Base-by-base conservation (phyloP, 2,888 invertebrate species). In the Camponotus fellah region DNA sequence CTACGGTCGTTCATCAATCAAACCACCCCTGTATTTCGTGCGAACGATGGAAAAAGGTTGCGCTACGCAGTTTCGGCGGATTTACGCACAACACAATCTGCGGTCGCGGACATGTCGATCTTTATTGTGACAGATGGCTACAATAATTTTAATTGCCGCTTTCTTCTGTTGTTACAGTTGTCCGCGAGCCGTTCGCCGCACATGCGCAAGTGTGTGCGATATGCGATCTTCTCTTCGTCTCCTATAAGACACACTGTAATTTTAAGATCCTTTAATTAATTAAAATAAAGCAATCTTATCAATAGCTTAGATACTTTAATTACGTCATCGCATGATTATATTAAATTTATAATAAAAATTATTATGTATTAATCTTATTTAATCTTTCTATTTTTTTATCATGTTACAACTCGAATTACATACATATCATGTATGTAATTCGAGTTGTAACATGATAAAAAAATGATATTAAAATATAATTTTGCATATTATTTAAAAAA, bases 101-200 rank as follows among this genome's bases (percentile, higher is more conserved):
- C 74, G 69, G 80, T n/a, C 60, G 21, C 64, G 56, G 8, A 37
- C 64, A 14, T 37, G 80, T 60, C 85, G 71, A 84, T 76, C 75
- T 89, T 86, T 89, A 87, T 89, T 83, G 76, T 83, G 77, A 89
- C 89, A 88, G 88, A 89, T 89, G 89, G 80, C 66, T 46, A 26
- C 46, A 69, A 86, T 89, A 85, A 83, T 86, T 89, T 86, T 85
- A 87, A 87, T 89, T 58, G 83, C 53, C 80, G 72, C 60, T 82
- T 71, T 69, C 85, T 82, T 79, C 77, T 83, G 86, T 89, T 86
- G 83, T 87, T 89, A 89, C 89, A 86, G 86, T 83, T 89, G 89
- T 82, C 56, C 43, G 77, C 66, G 40, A 89, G 83, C 83, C 40
- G n/a, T 80, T 60, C 60, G 75, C 21, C 65, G 64, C 32, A 64